Base-by-base conservation (phyloP, 2,797 vertebrate species). In the Poecile montanus region DNA sequence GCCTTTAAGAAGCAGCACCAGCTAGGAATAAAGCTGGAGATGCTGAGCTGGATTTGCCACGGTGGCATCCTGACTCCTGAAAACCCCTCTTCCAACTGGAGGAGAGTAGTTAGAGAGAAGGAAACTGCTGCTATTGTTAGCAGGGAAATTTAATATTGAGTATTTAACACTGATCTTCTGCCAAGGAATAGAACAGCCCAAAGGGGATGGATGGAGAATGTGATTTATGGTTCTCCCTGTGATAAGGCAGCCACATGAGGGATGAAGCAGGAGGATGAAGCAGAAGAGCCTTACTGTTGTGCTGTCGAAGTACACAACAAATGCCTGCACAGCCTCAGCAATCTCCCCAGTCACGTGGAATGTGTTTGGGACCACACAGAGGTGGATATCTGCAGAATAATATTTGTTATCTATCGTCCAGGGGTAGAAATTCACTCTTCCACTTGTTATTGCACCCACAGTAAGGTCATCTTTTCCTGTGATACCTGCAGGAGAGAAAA, bases 341-440 rank as follows among this genome's bases (percentile, higher is more conserved):
- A 99, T 98, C 76, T 98, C 99, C 25, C 92, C 95, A 9, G 98
- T 98, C 95, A 99, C 97, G 3, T 98, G 98, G 62, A 98, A 98
- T 2, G 97, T 98, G 96, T 95, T 98, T 20, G 99, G 98, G 13
- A 99, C 99, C 11, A 98, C 98, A 57, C 99, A 99, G 9, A 99
- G 97, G 68, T 98, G 98, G 77, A 99, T 98, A 47, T 98, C 97
- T 14, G 99, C 99, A 2, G 98, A 99, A 32, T 99, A 99, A 32
- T 99, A 99, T 85, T 99, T 99, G 97, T 99, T 99, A 96, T 99
- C 99, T 97, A 99, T 99, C 18, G 98, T 99, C 99, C 99, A 99
- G 53, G 99, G 99, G 94, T 99, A 99, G 97, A 98, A 99, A 68
- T 95, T 96, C 73, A 99, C 99, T 13, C 96, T 90, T n/a, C 98